Evolutionary conservation across 2,888 invertebrate genomes (phyloP).

Genomic region (Cataglyphis albicans): DNA sequence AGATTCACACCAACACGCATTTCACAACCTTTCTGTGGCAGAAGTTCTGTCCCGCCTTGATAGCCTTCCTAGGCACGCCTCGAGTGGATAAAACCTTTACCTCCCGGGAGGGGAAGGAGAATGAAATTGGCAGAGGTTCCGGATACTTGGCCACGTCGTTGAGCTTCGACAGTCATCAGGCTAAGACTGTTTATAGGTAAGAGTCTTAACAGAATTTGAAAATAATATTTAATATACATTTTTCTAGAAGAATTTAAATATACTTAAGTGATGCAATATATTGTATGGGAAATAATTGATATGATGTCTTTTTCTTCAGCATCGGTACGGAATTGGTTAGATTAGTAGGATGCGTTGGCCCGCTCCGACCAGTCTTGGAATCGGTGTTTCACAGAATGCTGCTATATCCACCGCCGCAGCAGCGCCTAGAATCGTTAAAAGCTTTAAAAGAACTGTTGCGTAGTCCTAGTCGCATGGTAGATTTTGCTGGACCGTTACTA

Average conservation of each 20-base stretch:
- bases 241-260: background rate
- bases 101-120: constrained; percentile 88
- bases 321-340: constrained; percentile 96
- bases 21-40: constrained; percentile 97
- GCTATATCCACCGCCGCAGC: constrained; percentile 94
- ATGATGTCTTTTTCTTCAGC: constrained; percentile 86
- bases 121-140: constrained; percentile 89
- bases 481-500: constrained; percentile 88
- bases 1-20: constrained; percentile 93
- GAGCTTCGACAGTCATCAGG: constrained; percentile 93
- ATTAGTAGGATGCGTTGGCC: constrained; percentile 94
- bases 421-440: constrained; percentile 94
- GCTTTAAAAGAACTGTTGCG: constrained; percentile 93
- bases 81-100: constrained; percentile 93
- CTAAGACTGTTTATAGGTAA: constrained; percentile 94
- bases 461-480: constrained; percentile 93
- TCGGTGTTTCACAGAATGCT: constrained; percentile 97
- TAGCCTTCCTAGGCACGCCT: constrained; percentile 95
- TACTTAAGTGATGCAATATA: background rate
- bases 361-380: constrained; percentile 96
- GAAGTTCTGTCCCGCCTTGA: constrained; percentile 95
- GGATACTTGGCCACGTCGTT: constrained; percentile 91
- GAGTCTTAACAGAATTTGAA: background rate
- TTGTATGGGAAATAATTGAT: background rate
- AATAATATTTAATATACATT: background rate